Evolutionary conservation across 2,888 invertebrate genomes (phyloP).

Genomic region (Ditylenchus weischeri): DNA sequence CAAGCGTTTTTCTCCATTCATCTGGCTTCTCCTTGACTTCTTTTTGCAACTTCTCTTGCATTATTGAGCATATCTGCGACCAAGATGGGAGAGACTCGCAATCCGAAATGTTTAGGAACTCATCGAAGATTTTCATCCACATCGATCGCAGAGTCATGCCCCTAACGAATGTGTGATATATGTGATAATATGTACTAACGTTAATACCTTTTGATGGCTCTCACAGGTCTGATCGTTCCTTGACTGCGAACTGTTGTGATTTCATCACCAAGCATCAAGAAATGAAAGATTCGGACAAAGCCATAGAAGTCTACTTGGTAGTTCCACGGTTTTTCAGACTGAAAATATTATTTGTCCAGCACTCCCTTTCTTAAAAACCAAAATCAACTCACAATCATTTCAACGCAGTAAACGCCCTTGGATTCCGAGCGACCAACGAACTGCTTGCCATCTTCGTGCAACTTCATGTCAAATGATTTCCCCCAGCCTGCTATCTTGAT

Average conservation of each 20-base stretch:
- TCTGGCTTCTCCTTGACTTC: slow-evolving; percentile 4
- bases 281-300: slow-evolving; percentile 82
- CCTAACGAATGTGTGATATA: no score
- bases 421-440: slow-evolving; percentile 66
- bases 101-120: slow-evolving; percentile 76
- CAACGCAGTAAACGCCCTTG: slow-evolving; percentile 65
- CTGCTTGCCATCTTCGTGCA: slow-evolving; percentile 64
- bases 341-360: no score
- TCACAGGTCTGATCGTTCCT: slow-evolving; percentile 41
- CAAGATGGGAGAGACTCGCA: slow-evolving; percentile 75
- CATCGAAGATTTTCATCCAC: slow-evolving; percentile 78
- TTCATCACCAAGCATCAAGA: slow-evolving; percentile 81
- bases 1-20: slow-evolving; percentile 17
- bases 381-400: slow-evolving; percentile 71
- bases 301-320: slow-evolving; percentile 81
- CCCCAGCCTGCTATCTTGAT: no score
- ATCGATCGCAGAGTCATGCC: slow-evolving; percentile 61
- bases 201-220: slow-evolving; percentile 48
- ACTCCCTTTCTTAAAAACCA: no score
- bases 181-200: slow-evolving; percentile 45
- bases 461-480: slow-evolving; percentile 55
- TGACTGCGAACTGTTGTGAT: slow-evolving; percentile 69
- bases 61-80: slow-evolving; percentile 48
- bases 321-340: slow-evolving; percentile 79
- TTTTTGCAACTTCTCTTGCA: slow-evolving; percentile 40